Evolutionary conservation across 1,140 invertebrate species (phyloP), one percentile per base, ranked within the genome.

Genomic region (Eumaeus atala): DNA sequence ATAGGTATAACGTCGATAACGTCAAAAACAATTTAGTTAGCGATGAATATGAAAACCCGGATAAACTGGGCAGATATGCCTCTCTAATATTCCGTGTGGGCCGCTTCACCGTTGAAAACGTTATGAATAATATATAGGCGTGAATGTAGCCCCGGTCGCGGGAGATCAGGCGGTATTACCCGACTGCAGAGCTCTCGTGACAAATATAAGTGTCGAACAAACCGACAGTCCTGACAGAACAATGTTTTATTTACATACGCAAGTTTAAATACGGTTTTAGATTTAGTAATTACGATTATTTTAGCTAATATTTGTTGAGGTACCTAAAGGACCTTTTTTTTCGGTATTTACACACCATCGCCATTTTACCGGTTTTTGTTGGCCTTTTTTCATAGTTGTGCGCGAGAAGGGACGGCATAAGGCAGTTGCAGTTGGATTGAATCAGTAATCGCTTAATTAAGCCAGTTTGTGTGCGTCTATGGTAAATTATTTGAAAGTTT

Each of bases 31-130:
- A 83, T 81, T 83, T 75, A 74, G 73, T 77, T 80, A 80, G 67
- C 71, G 61, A 67, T 75, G 70, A 73, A 77, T 76, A 76, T 67
- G 71, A 75, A 75, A 77, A 80, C 61, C 67, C 54, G 69, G 69
- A 72, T 72, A 70, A 78, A 75, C 69, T 70, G 56, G 56, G 70
- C 54, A 72, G 64, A 70, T 72, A 68, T 62, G 66, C 66, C 51
- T 38, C 49, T 70, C 82, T 80, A 83, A 83, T 83, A 85, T 85
- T 83, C 82, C 74, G 77, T 85, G 63, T 83, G 77, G 73, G 62
- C 61, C 67, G 74, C 51, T 64, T 56, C 65, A 68, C 58, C 67
- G 76, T 66, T 81, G 78, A 83, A 80, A 83, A 78, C 77, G 62
- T 74, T 72, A 78, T 85, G 82, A 80, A 85, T 85, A 83, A 83